Base-by-base conservation (phyloP, 2,113 vertebrate genomes). In the Paralichthys olivaceus region DNA sequence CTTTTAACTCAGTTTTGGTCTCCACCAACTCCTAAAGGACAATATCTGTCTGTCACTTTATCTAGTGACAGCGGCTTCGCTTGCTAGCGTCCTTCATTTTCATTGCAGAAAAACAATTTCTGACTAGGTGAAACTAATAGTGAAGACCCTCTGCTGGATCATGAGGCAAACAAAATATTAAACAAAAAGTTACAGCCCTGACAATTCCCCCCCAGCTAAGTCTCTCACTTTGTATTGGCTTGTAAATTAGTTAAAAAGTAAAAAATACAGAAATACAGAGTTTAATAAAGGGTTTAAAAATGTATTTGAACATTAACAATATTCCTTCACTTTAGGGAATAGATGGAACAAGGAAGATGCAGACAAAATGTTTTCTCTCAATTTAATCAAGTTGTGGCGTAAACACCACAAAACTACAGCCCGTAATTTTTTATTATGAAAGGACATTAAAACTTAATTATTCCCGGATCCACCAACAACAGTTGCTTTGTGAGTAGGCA, bases 401-500 rank as follows among this genome's bases (percentile, higher is more conserved):
- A 26, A 53, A 54, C 26, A 49, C 5, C 56, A 53, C 43, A 28
- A 14, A n/a, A n/a, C 6, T 20, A 9, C 57, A 64, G 26, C 1
- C 2, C 12, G 32, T 9, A 2, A 12, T 2, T 22, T 32, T 32
- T 54, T 13, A 0, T 58, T 2, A 4, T 64, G 9, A 47, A 59
- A 64, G 5, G 1, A 3, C 25, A 47, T 56, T 34, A 7, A 62
- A 58, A 22, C 22, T 14, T 14, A 57, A 26, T 61, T 15, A 32
- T 37, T 40, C 53, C 12, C 28, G 12, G 43, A 60, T 34, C 13
- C 37, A 25, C n/a, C 32, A 40, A 7, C 59, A 70, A 53, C 25
- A 77, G 17, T 29, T 49, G 19, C 51, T 60, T 54, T 55, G 47
- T 64, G 72, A 69, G 72, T 69, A 2, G 70, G 79, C 32, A 23